Percentiles rank a stretch among this genome's conserved stretches.
Conservation (phyloP, 2,113 vertebrate genomes). For the Chaetodon auriga region DNA sequence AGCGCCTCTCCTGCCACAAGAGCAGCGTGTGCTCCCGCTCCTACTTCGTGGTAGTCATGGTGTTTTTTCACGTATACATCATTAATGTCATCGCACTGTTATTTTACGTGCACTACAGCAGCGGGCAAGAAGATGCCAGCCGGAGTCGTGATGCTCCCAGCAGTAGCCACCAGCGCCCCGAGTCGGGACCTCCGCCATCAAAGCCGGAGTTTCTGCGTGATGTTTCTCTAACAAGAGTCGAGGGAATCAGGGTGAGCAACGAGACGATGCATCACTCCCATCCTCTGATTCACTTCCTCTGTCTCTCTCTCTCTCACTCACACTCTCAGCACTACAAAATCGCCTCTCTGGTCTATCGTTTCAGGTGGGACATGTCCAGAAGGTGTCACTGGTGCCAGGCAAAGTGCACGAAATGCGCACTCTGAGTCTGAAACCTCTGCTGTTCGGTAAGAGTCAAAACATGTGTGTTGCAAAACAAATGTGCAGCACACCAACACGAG, state of each 20-base stretch:
- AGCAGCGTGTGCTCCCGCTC: conserved; percentile 93
- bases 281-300: background rate
- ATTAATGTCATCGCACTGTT: conserved; percentile 93
- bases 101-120: conserved; percentile 94
- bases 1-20: conserved; percentile 83
- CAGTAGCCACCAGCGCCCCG: conserved; percentile 54
- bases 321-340: background rate
- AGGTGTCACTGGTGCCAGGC: conserved; percentile 88
- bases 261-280: background rate
- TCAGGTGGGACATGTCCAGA: conserved; percentile 95
- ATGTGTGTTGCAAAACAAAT: conserved; percentile 9
- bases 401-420: conserved; percentile 91
- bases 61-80: conserved; percentile 95
- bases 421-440: conserved; percentile 94
- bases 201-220: conserved; percentile 61
- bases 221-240: conserved; percentile 87
- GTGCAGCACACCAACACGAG: background rate
- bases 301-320: background rate
- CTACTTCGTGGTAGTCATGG: conserved; percentile 95
- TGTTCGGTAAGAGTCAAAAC: conserved; percentile 90
- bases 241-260: conserved; percentile 93
- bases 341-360: background rate
- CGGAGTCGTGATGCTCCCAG: conserved; percentile 47
- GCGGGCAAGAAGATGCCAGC: conserved; percentile 79
- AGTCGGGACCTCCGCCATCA: conserved; percentile 53